Conservation (phyloP, 2,888 invertebrate species). For the Drosophila ustulata region DNA sequence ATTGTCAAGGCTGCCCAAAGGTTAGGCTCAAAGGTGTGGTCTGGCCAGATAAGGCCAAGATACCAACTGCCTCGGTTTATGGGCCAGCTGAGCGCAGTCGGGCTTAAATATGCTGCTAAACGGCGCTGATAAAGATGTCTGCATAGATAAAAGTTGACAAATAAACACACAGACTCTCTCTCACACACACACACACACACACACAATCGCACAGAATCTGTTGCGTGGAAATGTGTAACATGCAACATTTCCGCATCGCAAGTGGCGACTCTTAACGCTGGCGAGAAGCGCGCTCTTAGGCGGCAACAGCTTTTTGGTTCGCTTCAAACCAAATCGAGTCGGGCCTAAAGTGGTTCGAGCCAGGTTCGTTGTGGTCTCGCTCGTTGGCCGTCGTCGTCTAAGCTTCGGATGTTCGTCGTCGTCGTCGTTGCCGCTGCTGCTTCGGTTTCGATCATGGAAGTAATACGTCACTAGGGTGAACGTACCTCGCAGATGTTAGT, state of each 20-base stretch:
- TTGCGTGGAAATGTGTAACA: constrained; percentile 53
- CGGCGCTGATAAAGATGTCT: constrained; percentile 72
- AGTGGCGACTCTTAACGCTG: constrained; percentile 58
- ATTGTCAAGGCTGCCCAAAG: constrained; percentile 73
- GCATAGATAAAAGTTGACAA: constrained; percentile 48
- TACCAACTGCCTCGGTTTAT: constrained; percentile 17
- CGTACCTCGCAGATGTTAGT: constrained; percentile 86
- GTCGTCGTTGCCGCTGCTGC: constrained; percentile 30
- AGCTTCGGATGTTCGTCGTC: constrained; percentile 50
- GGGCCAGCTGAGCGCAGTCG: constrained; percentile 33
- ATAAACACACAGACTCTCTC: constrained; percentile 9
- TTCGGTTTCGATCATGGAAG: constrained; percentile 71
- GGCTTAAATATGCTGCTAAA: constrained; percentile 62
- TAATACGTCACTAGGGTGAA: constrained; percentile 85
- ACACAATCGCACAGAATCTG: background rate
- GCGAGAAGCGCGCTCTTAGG: constrained; percentile 53
- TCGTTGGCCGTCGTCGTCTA: constrained; percentile 21
- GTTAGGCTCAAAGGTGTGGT: constrained; percentile 68
- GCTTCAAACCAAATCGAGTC: constrained; percentile 1
- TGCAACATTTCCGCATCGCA: constrained; percentile 74
- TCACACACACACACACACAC: constrained; percentile 17
- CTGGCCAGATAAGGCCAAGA: constrained; percentile 47
- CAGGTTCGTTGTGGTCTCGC: constrained; percentile 51
- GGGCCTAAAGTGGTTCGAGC: constrained; percentile 2
- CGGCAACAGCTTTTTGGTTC: constrained; percentile 36